Evolutionary conservation across 2,113 vertebrate genomes (phyloP).

Genomic region (Cyphomyrus plagiostoma): DNA sequence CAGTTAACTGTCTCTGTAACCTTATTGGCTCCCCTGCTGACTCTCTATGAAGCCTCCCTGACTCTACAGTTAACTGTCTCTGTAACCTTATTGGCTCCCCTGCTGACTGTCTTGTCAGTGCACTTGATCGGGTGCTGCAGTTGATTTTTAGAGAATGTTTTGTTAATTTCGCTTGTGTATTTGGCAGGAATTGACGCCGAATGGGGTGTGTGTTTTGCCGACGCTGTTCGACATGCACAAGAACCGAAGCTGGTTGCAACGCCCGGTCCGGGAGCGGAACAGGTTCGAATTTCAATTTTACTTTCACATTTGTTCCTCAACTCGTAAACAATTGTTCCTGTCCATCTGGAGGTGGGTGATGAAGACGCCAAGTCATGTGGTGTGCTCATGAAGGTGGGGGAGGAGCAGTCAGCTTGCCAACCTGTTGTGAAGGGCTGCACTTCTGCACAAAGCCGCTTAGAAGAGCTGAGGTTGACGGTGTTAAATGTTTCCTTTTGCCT

Average conservation of each 20-base stretch:
- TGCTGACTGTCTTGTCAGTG: background rate
- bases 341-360: background rate
- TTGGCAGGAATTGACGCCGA: slow-evolving; percentile 65
- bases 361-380: background rate
- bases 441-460: background rate
- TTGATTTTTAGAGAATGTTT: background rate
- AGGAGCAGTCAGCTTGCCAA: background rate
- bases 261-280: slow-evolving; percentile 52
- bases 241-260: slow-evolving; percentile 63
- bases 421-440: slow-evolving; percentile 11
- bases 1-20: background rate
- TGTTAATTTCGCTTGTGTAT: slow-evolving; percentile 1
- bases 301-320: background rate
- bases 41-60: background rate
- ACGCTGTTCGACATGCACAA: slow-evolving; percentile 63
- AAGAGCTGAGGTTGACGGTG: background rate
- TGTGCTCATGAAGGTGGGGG: background rate
- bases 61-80: background rate
- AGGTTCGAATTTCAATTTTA: slow-evolving; percentile 57
- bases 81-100: background rate
- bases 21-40: background rate
- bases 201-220: slow-evolving; percentile 58
- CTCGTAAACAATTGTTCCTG: background rate
- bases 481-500: background rate
- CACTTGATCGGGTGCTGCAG: background rate